Percentiles rank a stretch among this genome's conserved stretches.
Conservation (phyloP, 2,797 vertebrate species). For the Paguma larvata region DNA sequence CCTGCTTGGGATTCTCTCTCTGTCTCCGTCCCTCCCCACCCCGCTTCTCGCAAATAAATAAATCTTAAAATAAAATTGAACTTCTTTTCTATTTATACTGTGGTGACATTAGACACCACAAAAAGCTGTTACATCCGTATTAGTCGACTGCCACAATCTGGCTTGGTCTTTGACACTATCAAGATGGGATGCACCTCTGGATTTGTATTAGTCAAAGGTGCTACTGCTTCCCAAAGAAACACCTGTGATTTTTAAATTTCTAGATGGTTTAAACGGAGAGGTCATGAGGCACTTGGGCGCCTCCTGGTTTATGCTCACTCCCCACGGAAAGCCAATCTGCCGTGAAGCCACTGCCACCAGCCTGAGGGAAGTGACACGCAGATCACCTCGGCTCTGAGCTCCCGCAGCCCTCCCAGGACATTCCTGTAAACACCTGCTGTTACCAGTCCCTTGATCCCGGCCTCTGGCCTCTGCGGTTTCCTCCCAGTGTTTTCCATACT, state of each 20-base stretch:
- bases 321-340: neutral
- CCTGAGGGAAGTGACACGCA: neutral
- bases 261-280: neutral
- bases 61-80: neutral
- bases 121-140: neutral
- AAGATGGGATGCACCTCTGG: neutral
- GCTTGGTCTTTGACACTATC: neutral
- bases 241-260: neutral
- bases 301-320: constrained; percentile 32
- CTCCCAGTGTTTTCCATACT: neutral
- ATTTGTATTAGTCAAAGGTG: neutral
- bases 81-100: neutral
- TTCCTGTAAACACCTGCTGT: neutral
- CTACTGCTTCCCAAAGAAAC: neutral
- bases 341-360: neutral
- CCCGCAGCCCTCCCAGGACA: neutral
- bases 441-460: neutral
- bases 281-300: neutral
- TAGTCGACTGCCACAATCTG: neutral
- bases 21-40: too few species aligned
- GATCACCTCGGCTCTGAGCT: neutral
- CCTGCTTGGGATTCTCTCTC: too few species aligned
- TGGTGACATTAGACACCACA: neutral
- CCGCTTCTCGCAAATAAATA: too few species aligned
- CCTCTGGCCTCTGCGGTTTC: neutral